Evolutionary conservation across 2,888 invertebrate species (phyloP).

Genomic region (Drosophila nr. perissopoda): DNA sequence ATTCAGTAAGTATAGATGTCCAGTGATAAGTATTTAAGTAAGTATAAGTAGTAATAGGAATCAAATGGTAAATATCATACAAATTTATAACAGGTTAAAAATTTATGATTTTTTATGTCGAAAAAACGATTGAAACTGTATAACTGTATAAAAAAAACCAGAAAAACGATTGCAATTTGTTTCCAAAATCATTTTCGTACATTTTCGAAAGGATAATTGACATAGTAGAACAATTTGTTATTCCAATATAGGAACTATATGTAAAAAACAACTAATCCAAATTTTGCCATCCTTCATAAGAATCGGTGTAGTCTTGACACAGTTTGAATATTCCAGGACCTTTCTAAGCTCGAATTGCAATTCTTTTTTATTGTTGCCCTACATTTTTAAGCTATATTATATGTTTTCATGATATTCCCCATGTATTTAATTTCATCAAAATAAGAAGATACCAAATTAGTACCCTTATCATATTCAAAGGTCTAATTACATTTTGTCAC

Average conservation of each 20-base stretch:
- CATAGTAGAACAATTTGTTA: neutral
- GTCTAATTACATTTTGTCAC: neutral
- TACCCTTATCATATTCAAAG: neutral
- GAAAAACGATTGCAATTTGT: neutral
- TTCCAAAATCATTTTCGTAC: neutral
- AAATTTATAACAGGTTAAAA: neutral
- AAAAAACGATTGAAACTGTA: neutral
- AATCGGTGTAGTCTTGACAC: neutral
- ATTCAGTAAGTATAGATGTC: constrained; percentile 1
- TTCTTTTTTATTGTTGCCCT: neutral
- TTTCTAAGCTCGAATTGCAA: neutral
- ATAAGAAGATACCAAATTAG: neutral
- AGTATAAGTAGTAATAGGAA: neutral
- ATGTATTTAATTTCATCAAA: neutral
- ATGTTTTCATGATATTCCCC: neutral
- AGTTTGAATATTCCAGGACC: neutral
- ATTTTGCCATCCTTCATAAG: neutral
- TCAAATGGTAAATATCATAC: neutral
- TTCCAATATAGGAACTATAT: neutral
- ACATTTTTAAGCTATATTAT: neutral
- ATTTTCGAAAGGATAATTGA: neutral
- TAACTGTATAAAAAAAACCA: too few species aligned
- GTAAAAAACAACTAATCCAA: neutral
- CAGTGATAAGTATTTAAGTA: neutral
- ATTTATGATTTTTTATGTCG: neutral